Percentiles rank a stretch among this genome's conserved stretches.
These are phyloP conservation scores for Altica lythri DNA, from an alignment of 2,888 invertebrate species.

Conservation along the genomic window DNA sequence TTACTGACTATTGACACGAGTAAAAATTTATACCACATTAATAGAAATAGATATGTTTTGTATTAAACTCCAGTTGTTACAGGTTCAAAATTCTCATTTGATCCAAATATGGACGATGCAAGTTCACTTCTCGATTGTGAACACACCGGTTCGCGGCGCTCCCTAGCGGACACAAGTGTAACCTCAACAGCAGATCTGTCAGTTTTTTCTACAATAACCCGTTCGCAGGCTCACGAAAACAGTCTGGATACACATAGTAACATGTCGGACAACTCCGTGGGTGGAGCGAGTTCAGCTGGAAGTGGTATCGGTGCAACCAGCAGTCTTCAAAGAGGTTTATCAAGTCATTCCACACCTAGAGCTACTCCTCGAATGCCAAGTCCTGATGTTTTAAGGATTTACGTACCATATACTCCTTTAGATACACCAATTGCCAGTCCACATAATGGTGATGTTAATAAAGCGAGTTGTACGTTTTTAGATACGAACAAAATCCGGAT, in stretches of 20 bases:
- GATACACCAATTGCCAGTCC: slow-evolving; percentile 60
- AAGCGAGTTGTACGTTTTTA: slow-evolving; percentile 59
- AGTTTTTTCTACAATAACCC: slow-evolving; percentile 74
- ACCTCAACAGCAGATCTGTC: slow-evolving; percentile 83
- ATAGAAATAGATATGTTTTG: too few species aligned
- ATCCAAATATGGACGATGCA: slow-evolving; percentile 70
- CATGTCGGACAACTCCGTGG: slow-evolving; percentile 74
- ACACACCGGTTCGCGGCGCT: slow-evolving; percentile 73
- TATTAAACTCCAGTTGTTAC: slow-evolving; percentile 46
- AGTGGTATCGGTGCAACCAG: slow-evolving; percentile 55
- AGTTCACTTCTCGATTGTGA: slow-evolving; percentile 66
- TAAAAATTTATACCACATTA: too few species aligned
- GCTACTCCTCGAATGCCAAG: slow-evolving; percentile 70
- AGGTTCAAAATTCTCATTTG: slow-evolving; percentile 69
- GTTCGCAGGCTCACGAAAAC: slow-evolving; percentile 75
- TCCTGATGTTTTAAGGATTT: slow-evolving; percentile 78
- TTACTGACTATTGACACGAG: too few species aligned
- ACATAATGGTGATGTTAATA: slow-evolving; percentile 58
- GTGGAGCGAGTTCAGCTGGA: slow-evolving; percentile 58
- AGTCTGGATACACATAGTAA: slow-evolving; percentile 78
- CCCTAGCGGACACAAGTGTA: slow-evolving; percentile 81
- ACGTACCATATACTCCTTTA: slow-evolving; percentile 75
- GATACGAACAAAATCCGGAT: slow-evolving; percentile 77
- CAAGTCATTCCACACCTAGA: slow-evolving; percentile 67
- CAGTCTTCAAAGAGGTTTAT: slow-evolving; percentile 60